These are phyloP conservation scores for Ceraclea dissimilis DNA, from an alignment of 2,888 invertebrate genomes.

Conservation along the genomic window DNA sequence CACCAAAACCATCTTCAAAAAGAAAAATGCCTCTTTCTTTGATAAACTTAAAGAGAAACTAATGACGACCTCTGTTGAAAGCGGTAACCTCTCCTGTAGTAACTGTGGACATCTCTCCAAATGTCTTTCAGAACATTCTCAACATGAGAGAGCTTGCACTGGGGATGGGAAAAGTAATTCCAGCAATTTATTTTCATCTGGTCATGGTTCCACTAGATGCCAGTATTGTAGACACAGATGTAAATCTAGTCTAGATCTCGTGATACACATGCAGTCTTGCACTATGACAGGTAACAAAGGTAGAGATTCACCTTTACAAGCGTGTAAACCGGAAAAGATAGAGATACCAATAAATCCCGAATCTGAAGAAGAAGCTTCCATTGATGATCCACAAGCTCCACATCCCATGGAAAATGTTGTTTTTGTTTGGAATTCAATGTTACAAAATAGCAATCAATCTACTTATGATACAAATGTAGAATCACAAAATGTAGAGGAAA, in stretches of 20 bases:
- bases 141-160: slow-evolving; percentile 66
- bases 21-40: slow-evolving; percentile 72
- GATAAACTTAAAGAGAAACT: slow-evolving; percentile 73
- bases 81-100: slow-evolving; percentile 60
- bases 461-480: slow-evolving; percentile 12
- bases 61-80: slow-evolving; percentile 55
- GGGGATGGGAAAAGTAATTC: slow-evolving; percentile 38
- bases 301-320: slow-evolving; percentile 33
- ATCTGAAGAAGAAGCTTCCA: slow-evolving; percentile 35
- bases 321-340: slow-evolving; percentile 34
- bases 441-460: slow-evolving; percentile 28
- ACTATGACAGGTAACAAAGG: slow-evolving; percentile 42
- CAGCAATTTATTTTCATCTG: slow-evolving; percentile 38
- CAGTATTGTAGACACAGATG: slow-evolving; percentile 81
- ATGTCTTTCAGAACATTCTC: slow-evolving; percentile 72
- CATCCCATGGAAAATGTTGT: slow-evolving; percentile 77
- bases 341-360: slow-evolving; percentile 32
- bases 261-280: slow-evolving; percentile 68
- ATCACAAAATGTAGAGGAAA: background rate
- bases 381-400: slow-evolving; percentile 38
- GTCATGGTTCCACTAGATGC: slow-evolving; percentile 67
- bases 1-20: slow-evolving; percentile 39
- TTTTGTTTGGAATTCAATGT: slow-evolving; percentile 73
- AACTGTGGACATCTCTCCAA: slow-evolving; percentile 71
- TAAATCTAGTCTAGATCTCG: slow-evolving; percentile 74